Evolutionary conservation across 2,113 vertebrate genomes (phyloP).

Genomic region (Elachura formosa): DNA sequence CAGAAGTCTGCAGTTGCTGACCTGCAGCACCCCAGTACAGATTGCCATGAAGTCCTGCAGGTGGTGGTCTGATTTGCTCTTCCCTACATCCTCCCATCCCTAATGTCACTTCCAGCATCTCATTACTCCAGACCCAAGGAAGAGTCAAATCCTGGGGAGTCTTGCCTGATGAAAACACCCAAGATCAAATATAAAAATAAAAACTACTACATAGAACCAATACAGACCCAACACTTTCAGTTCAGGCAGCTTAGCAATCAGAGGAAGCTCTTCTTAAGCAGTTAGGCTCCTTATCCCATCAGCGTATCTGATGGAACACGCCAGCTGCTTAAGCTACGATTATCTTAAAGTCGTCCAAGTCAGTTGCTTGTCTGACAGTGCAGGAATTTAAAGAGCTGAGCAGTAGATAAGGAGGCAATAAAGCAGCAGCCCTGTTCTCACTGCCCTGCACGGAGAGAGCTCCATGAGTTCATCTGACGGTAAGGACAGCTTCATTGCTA

Average conservation of each 20-base stretch:
- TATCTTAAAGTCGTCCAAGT: constrained; percentile 2
- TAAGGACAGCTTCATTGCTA: not conserved
- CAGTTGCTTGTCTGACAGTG: not conserved
- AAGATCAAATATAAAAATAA: not conserved
- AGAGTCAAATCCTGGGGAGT: not conserved
- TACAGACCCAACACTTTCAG: not conserved
- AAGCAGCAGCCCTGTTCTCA: not conserved
- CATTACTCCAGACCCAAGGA: fast-evolving
- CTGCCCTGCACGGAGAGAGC: not conserved
- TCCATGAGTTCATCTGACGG: not conserved
- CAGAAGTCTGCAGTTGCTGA: not conserved
- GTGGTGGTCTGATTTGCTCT: fast-evolving
- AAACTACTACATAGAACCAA: not conserved
- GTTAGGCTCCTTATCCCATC: constrained; percentile 47
- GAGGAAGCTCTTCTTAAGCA: not conserved
- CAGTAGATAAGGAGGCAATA: not conserved
- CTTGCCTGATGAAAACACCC: not conserved
- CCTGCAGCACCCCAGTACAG: not conserved
- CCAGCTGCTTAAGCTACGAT: not conserved
- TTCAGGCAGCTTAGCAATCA: not conserved
- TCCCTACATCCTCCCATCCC: not conserved
- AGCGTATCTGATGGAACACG: not conserved
- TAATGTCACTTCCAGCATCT: not conserved
- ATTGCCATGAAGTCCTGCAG: not conserved
- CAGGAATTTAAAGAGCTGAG: not conserved